Percentiles rank a stretch among this genome's conserved stretches.
These are phyloP conservation scores for Proctacanthus coquilletti DNA, from an alignment of 1,140 invertebrate genomes.

Conservation along the genomic window DNA sequence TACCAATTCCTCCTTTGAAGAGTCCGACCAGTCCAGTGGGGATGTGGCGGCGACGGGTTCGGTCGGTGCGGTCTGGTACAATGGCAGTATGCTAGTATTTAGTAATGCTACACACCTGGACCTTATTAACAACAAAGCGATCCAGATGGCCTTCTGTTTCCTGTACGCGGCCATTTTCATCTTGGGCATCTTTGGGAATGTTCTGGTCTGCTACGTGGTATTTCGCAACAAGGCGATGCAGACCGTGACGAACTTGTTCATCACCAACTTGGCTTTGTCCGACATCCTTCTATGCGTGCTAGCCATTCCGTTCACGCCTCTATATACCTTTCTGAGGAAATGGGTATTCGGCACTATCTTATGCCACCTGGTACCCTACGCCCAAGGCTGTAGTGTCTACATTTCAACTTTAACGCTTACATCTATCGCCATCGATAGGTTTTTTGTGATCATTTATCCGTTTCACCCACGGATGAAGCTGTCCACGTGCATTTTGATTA, in stretches of 20 bases:
- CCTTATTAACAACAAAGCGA: conserved; percentile 44
- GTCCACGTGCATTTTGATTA: conserved; percentile 64
- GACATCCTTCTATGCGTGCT: conserved; percentile 87
- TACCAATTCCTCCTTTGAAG: too few species aligned
- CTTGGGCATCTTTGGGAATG: conserved; percentile 83
- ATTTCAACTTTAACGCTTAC: conserved; percentile 92
- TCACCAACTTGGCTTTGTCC: conserved; percentile 87
- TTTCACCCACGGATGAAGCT: conserved; percentile 84
- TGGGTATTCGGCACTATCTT: conserved; percentile 82
- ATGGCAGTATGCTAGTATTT: too few species aligned
- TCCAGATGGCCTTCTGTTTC: conserved; percentile 66
- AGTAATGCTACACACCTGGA: too few species aligned
- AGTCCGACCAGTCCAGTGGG: too few species aligned
- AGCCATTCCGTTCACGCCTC: conserved; percentile 84
- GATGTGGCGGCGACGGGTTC: too few species aligned
- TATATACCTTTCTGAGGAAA: conserved; percentile 75
- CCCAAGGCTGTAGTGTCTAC: conserved; percentile 85
- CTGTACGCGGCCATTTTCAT: conserved; percentile 77
- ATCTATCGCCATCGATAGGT: conserved; percentile 91
- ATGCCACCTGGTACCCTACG: conserved; percentile 86
- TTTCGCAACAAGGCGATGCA: conserved; percentile 86
- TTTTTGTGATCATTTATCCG: conserved; percentile 93
- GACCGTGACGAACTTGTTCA: conserved; percentile 96
- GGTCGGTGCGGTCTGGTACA: too few species aligned
- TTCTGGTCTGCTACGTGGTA: conserved; percentile 85